Evolutionary conservation across 1,140 invertebrate genomes (phyloP), one percentile per base, ranked within the genome.

Genomic region (Triops longicaudatus): DNA sequence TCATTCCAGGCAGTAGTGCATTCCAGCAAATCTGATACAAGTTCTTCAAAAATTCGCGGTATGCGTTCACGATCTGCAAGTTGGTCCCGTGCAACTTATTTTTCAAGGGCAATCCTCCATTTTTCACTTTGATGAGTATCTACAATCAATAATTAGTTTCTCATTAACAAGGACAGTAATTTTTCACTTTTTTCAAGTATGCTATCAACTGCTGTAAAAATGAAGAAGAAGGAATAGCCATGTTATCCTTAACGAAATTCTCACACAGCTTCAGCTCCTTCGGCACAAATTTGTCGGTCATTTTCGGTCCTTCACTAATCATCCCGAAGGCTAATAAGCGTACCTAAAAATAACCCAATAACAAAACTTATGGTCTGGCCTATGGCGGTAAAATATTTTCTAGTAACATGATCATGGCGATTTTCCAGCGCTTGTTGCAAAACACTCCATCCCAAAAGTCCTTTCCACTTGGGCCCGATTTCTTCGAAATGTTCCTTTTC

Each of bases 271-370:
- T 81, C 22, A 94, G 86, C 83, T 95, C 93, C 74, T 82, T 83
- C 4, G 80, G 17, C 1, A 84, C 84, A 77, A 92, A 88, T 0
- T 82, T 50, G 82, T 93, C 90, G 17, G 93, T 92, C 17, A 88
- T 90, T 82, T 91, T 92, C 72, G 89, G 89, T 14, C 89, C 91
- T 80, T 94, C 92, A 77, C 91, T 89, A 14, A 96, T 81, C 9
- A 94, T 83, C 3, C 88, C 87, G 77, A 95, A 86, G 0, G 88
- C 87, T 79, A 86, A 85, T 17, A 87, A 81, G 74, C 86, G 80
- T 63, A 88, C 82, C 86, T 89, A 75, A 27, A 82, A 81, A 78
- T 50, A 28, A 50, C 77, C 63, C 73, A 79, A 26, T n/a, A 26
- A 27, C 73, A 22, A 79, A 76, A 79, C 11, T 71, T 43, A 9